Evolutionary conservation across 2,113 vertebrate species (phyloP), one percentile per base, ranked within the genome.

Genomic region (Toxostoma redivivum): DNA sequence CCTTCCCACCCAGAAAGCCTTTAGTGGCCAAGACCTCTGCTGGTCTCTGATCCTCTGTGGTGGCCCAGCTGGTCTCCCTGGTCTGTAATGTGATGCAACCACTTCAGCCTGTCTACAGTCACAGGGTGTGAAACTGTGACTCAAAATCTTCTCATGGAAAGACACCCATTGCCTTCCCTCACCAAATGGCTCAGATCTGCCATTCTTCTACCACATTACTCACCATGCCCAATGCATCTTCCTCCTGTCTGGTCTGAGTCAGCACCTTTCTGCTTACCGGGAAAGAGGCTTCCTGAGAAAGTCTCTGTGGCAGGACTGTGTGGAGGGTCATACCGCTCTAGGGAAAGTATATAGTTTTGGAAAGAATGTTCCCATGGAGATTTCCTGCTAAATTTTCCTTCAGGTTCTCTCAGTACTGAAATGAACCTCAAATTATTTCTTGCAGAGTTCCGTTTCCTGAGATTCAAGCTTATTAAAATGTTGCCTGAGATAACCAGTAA

Each of bases 381-480:
- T 86, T 38, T 16, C 22, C 38, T 8, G 1, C 70, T 86, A 86
- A 66, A 62, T 88, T 95, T 88, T 88, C 44, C 64, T 77, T 78
- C 64, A 74, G 22, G 30, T 92, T 93, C 33, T 88, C 27, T 51
- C n/a, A 48, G 86, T 73, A 87, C 35, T 76, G 61, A 91, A 95
- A 94, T 64, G 78, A 87, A 83, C 60, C 51, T 95, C 24, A 47
- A 69, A 83, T 44, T 88, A 45, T 90, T 86, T 92, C 27, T 91
- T 83, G 30, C 22, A 74, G 35, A 83, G 76, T 88, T 88, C 19
- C 19, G 35, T 66, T 93, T 74, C 71, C 80, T 88, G 62, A 90
- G 67, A 90, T 83, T 62, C 88, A 15, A 80, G 35, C 37, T 93
- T 92, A 70, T 82, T 92, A 88, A 96, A 93, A 92, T 86, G 22